These are phyloP conservation scores for Ectropis crepuscularia DNA, from an alignment of 2,888 invertebrate species.

Conservation along the genomic window DNA sequence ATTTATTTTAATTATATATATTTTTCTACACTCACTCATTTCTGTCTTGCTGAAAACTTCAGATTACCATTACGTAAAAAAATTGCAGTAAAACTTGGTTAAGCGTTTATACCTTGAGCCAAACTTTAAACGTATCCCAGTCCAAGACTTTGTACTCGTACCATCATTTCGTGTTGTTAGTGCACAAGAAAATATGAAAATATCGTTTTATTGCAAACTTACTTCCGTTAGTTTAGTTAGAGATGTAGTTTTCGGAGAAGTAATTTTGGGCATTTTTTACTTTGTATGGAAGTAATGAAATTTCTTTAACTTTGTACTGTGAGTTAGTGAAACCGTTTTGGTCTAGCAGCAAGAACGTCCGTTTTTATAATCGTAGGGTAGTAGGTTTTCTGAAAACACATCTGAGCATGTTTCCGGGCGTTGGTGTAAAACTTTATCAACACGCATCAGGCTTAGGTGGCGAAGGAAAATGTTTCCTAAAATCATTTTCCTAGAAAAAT, in stretches of 20 bases:
- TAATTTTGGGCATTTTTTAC: slow-evolving; percentile 17
- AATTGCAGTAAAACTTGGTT: background rate
- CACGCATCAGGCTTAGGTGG: too few species aligned
- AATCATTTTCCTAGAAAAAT: too few species aligned
- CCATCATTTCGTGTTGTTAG: slow-evolving; percentile 69
- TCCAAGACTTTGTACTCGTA: slow-evolving; percentile 65
- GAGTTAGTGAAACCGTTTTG: background rate
- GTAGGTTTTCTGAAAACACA: too few species aligned
- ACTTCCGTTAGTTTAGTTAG: slow-evolving; percentile 51
- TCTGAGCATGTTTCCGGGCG: too few species aligned
- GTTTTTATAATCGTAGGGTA: too few species aligned
- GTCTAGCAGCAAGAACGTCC: too few species aligned
- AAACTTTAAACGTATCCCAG: slow-evolving; percentile 58
- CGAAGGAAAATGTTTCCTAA: too few species aligned
- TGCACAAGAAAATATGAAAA: slow-evolving; percentile 68
- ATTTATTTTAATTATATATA: too few species aligned
- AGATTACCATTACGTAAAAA: too few species aligned
- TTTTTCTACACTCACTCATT: too few species aligned
- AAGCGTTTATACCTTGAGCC: slow-evolving; percentile 38
- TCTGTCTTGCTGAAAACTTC: too few species aligned
- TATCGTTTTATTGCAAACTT: slow-evolving; percentile 68
- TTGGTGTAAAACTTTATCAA: too few species aligned
- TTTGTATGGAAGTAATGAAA: slow-evolving; percentile 5
- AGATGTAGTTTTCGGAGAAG: slow-evolving; percentile 49
- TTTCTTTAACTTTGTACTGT: slow-evolving; percentile 1